Percentiles rank a stretch among this genome's conserved stretches.
phyloP scores from a whole-genome alignment of 2,888 invertebrate genomes.

The Xanthia icteritia region DNA sequence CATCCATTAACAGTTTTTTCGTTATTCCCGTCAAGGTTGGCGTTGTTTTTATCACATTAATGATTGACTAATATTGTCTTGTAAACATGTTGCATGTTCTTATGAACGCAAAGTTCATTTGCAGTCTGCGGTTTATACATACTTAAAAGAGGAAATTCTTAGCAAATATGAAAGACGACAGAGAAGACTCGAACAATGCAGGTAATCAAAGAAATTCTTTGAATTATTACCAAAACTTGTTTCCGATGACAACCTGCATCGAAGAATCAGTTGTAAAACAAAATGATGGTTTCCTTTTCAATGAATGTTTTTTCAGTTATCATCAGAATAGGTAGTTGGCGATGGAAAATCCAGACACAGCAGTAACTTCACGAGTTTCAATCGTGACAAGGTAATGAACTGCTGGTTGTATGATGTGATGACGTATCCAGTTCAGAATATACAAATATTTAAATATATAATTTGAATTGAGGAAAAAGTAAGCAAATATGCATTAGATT shows the following conservation, averaged over 20 bases:
- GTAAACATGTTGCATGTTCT: slow-evolving; percentile 49
- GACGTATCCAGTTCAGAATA: slow-evolving; percentile 6
- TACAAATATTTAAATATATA: slow-evolving; percentile 19
- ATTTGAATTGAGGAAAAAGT: slow-evolving; percentile 27
- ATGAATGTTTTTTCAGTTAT: not conserved
- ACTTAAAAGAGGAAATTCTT: slow-evolving; percentile 8
- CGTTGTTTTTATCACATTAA: slow-evolving; percentile 59
- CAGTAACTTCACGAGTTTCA: not conserved
- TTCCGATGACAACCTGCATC: not conserved
- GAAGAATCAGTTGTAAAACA: slow-evolving; percentile 19
- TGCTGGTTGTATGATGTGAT: slow-evolving; percentile 12
- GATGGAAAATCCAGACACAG: slow-evolving; percentile 5
- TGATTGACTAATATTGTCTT: slow-evolving; percentile 65
- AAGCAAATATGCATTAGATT: slow-evolving; percentile 43
- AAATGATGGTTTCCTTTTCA: slow-evolving; percentile 1
- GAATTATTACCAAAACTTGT: not conserved
- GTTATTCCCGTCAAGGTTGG: slow-evolving; percentile 66
- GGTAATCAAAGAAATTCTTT: slow-evolving; percentile 13
- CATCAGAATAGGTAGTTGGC: slow-evolving; percentile 6
- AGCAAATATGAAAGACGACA: not conserved
- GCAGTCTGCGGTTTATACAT: slow-evolving; percentile 11
- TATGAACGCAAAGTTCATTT: slow-evolving; percentile 22
- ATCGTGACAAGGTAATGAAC: slow-evolving; percentile 15
- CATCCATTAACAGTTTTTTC: slow-evolving; percentile 66
- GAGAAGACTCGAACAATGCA: slow-evolving; percentile 8